Percentiles rank a stretch among this genome's conserved stretches.
Conservation (phyloP, 1,140 invertebrate species). For the Formica selysi region DNA sequence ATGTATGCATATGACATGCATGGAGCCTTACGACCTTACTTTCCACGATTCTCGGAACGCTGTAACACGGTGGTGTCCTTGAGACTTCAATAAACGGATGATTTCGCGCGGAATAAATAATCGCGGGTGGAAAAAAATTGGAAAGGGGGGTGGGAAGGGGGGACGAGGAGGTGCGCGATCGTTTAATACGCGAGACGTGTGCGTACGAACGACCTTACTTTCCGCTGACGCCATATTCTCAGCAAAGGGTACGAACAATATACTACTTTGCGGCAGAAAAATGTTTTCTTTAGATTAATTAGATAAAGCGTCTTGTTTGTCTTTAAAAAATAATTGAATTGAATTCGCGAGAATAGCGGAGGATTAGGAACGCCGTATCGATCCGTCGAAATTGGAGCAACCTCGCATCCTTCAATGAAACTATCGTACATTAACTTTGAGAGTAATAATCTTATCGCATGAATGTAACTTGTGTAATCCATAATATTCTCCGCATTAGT, state of each 20-base stretch:
- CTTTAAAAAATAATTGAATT: too few species aligned
- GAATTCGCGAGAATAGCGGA: not conserved
- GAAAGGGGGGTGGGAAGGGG: not conserved
- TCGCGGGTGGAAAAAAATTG: constrained; percentile 46
- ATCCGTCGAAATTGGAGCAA: constrained; percentile 28
- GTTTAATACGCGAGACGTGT: constrained; percentile 38
- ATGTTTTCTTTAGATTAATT: not conserved
- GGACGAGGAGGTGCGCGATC: not conserved
- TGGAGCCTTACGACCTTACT: constrained; percentile 51
- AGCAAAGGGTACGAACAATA: too few species aligned
- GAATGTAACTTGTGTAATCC: constrained; percentile 26
- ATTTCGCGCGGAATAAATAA: constrained; percentile 62
- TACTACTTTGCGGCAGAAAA: not conserved
- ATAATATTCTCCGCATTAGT: constrained; percentile 20
- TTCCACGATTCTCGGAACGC: constrained; percentile 63
- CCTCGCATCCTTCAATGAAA: not conserved
- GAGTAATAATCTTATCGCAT: constrained; percentile 24
- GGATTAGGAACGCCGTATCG: constrained; percentile 16
- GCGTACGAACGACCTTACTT: constrained; percentile 44
- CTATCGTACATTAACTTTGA: not conserved
- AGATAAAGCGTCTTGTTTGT: not conserved
- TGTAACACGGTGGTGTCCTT: constrained; percentile 32
- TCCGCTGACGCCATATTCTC: constrained; percentile 43
- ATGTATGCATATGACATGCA: constrained; percentile 48
- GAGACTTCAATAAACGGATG: constrained; percentile 59